Percentiles rank a stretch among this genome's conserved stretches.
Conservation (phyloP, 1,140 invertebrate species). For the Meloidogyne chitwoodi region DNA sequence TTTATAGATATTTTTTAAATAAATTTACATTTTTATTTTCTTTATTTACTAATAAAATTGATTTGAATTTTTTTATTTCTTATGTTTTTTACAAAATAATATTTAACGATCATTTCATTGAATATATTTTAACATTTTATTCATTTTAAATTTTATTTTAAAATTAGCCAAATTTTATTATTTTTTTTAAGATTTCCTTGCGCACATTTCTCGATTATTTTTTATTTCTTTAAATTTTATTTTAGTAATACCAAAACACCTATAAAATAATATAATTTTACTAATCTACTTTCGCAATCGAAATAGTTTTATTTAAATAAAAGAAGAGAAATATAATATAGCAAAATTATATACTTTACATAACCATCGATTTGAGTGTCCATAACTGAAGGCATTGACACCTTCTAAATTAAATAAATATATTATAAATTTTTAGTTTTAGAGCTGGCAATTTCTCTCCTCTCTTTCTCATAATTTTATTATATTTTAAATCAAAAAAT, state of each 20-base stretch:
- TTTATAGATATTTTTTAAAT: too few relatives aligned
- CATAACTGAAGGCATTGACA: too few relatives aligned
- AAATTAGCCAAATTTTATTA: not conserved
- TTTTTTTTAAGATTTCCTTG: not conserved
- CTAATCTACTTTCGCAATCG: not conserved
- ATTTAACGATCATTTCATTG: not conserved
- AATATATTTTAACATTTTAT: not conserved
- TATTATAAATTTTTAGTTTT: too few relatives aligned
- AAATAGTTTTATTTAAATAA: not conserved
- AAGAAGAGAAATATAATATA: not conserved
- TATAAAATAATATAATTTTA: not conserved
- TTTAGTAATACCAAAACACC: not conserved
- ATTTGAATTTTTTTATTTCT: too few relatives aligned
- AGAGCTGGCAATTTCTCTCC: not conserved
- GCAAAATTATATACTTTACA: not conserved
- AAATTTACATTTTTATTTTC: too few relatives aligned
- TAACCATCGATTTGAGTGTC: not conserved
- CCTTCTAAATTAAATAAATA: too few relatives aligned
- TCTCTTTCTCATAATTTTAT: not conserved
- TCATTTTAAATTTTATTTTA: not conserved
- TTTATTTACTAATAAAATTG: too few relatives aligned
- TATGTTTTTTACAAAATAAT: not conserved
- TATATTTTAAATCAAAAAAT: not conserved
- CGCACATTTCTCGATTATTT: not conserved
- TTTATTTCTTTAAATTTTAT: not conserved